Evolutionary conservation across 1,140 invertebrate species (phyloP).

Genomic region (Mercenaria mercenaria): DNA sequence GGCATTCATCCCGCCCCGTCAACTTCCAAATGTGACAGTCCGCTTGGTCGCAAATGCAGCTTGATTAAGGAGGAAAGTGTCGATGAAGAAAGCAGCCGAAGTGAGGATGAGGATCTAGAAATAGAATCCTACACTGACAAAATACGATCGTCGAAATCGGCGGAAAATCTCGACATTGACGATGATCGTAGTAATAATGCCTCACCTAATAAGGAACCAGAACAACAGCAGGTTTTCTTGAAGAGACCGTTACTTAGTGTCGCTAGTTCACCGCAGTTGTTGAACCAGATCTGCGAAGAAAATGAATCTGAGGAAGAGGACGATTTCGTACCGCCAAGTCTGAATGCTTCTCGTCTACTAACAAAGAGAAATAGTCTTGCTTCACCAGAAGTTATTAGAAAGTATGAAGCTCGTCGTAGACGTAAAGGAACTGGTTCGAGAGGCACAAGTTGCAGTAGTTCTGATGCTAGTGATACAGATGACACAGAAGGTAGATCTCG

Average conservation of each 20-base stretch:
- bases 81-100: slow-evolving; percentile 77
- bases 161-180: slow-evolving; percentile 76
- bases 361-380: slow-evolving; percentile 74
- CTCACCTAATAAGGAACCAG: slow-evolving; percentile 77
- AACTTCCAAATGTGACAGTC: slow-evolving; percentile 57
- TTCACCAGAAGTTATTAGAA: slow-evolving; percentile 86
- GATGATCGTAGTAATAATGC: slow-evolving; percentile 71
- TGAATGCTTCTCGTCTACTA: slow-evolving; percentile 70
- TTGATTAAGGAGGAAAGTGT: slow-evolving; percentile 83
- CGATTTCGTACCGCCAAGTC: slow-evolving; percentile 79
- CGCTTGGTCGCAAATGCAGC: slow-evolving; percentile 76
- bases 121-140: slow-evolving; percentile 55
- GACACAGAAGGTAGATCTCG: slow-evolving; percentile 94
- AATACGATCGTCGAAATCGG: slow-evolving; percentile 78
- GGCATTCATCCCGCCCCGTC: slow-evolving; percentile 85
- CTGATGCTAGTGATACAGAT: slow-evolving; percentile 94
- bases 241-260: slow-evolving; percentile 86
- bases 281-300: slow-evolving; percentile 92
- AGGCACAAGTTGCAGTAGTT: slow-evolving; percentile 95
- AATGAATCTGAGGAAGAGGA: slow-evolving; percentile 86
- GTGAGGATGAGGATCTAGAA: slow-evolving; percentile 76
- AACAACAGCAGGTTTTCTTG: slow-evolving; percentile 55
- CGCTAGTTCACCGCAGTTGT: slow-evolving; percentile 88
- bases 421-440: slow-evolving; percentile 91
- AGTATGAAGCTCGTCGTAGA: slow-evolving; percentile 88